These are phyloP conservation scores for Dromaius novaehollandiae DNA, from an alignment of 2,113 vertebrate species.

Conservation along the genomic window DNA sequence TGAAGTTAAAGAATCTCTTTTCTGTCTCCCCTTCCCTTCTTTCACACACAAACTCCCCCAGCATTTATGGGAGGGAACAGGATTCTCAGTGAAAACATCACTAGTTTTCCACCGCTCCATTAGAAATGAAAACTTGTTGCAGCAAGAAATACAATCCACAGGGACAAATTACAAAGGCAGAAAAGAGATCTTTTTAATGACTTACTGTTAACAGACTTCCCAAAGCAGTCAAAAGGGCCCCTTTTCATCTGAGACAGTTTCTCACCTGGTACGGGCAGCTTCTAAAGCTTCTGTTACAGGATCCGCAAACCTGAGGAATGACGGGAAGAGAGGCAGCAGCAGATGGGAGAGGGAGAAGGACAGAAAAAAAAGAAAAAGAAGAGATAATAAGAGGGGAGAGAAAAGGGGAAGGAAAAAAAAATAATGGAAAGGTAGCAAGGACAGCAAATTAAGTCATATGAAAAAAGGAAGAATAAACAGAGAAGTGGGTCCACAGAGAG, in stretches of 20 bases:
- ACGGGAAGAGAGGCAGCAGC: background rate
- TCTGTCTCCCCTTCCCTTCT: background rate
- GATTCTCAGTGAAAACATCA: slow-evolving; percentile 18
- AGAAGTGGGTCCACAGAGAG: background rate
- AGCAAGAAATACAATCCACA: slow-evolving; percentile 66
- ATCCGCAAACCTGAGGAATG: slow-evolving; percentile 61
- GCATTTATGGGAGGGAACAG: background rate
- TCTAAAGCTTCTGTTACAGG: slow-evolving; percentile 65
- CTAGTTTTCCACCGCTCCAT: slow-evolving; percentile 42
- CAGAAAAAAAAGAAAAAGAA: background rate
- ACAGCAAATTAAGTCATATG: background rate
- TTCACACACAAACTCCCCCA: background rate
- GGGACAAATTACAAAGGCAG: slow-evolving; percentile 71
- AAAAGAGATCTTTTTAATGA: slow-evolving; percentile 75
- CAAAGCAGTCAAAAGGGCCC: slow-evolving; percentile 58
- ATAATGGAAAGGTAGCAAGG: background rate
- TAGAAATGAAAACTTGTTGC: slow-evolving; percentile 49
- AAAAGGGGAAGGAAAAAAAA: background rate
- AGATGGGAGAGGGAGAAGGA: slow-evolving; percentile 41
- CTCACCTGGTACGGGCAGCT: slow-evolving; percentile 58
- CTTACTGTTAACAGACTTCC: slow-evolving; percentile 76
- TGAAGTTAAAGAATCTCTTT: background rate
- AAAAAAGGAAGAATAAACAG: fast-evolving
- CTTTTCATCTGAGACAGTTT: slow-evolving; percentile 69
- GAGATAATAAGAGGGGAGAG: background rate